Base-by-base conservation (phyloP, 2,888 invertebrate genomes). In the Agapostemon virescens region DNA sequence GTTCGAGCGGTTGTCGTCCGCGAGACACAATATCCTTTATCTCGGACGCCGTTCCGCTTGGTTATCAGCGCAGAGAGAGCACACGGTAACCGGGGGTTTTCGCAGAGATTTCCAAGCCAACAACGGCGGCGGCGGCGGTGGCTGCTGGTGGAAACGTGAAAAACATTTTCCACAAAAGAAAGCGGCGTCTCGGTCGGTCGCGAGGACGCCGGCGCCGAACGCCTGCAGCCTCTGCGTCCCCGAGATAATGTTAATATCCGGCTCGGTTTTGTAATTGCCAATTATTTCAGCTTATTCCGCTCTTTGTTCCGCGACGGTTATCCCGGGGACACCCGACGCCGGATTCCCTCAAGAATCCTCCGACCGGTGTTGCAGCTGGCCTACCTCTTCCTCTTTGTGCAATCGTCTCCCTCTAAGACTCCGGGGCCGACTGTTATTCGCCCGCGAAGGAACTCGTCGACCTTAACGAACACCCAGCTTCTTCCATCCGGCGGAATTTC, bases 201-300 rank as follows among this genome's bases (percentile, higher is more conserved):
- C 11, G n/a, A n/a, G 49, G 49, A 49, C 11, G n/a, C 49, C n/a
- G 55, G 15, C 77, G 83, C 68, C 70, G 70, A 67, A 79, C 72
- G 52, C 17, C 67, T 7, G 74, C 7, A 69, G 40, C 61, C 45
- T 26, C 70, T 69, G 71, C 20, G 63, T 74, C 69, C 72, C 74
- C 74, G 82, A 89, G 90, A 90, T 90, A 90, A 90, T 89, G 90
- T 88, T 89, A 90, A 90, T 90, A 90, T 89, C 87, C 85, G 75
- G 84, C 88, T 85, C 83, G 86, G 88, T 86, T 90, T 89, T 89
- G 87, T 90, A 90, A 90, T 90, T 90, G 90, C 83, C 90, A 90
- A 90, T 90, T 90, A 90, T 89, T 90, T 90, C 84, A 84, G 89
- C 88, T 90, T 86, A 85, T 87, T 85, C 84, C 70, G 82, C 82